Conservation (phyloP, 2,113 vertebrate genomes). For the Elachura formosa region DNA sequence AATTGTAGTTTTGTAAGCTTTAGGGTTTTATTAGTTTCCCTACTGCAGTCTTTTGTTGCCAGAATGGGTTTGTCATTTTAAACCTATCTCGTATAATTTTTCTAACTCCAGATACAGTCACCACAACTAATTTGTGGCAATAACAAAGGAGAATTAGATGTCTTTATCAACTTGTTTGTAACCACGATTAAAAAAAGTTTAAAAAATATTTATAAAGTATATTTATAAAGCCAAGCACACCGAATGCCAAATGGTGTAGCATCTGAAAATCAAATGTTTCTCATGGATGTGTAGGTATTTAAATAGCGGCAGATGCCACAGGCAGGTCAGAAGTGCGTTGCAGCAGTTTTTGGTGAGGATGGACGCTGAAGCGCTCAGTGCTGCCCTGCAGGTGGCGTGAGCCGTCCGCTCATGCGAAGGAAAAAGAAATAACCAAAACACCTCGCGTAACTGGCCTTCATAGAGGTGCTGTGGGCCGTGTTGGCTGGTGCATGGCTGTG, state of each 20-base stretch:
- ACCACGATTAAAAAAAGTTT: background rate
- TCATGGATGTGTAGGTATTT: background rate
- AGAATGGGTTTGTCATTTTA: background rate
- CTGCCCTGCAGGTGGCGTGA: constrained; percentile 46
- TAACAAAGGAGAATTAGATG: background rate
- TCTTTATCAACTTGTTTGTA: background rate
- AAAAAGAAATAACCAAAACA: background rate
- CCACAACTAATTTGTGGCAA: background rate
- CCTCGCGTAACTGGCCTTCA: background rate
- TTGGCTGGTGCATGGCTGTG: background rate
- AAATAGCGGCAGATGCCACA: background rate
- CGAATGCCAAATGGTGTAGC: background rate
- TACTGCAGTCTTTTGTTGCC: background rate
- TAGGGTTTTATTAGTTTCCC: background rate
- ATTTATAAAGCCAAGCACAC: background rate
- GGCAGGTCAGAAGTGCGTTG: background rate
- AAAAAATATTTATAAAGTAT: background rate
- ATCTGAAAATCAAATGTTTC: background rate
- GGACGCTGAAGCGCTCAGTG: background rate
- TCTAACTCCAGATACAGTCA: background rate
- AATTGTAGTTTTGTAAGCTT: background rate
- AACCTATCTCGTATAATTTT: background rate
- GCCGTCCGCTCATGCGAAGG: background rate
- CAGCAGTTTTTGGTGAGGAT: background rate
- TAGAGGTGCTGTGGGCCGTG: background rate